Percentiles rank a stretch among this genome's conserved stretches.
Evolutionary conservation across 2,113 vertebrate genomes (phyloP).

Genomic region (Aphelocoma coerulescens): DNA sequence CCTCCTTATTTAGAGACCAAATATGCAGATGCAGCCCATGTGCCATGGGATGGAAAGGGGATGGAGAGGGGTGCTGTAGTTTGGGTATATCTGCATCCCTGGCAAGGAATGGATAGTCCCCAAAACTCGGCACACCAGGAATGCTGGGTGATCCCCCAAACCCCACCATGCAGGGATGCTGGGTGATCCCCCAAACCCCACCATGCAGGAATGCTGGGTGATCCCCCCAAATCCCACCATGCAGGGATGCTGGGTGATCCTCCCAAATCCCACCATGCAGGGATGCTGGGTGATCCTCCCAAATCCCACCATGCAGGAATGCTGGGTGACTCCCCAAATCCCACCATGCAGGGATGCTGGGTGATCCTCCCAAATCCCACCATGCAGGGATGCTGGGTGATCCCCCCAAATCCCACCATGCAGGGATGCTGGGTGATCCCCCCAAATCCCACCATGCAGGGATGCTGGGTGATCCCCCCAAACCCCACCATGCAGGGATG

Average conservation of each 20-base stretch:
- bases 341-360: neutral
- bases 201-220: neutral
- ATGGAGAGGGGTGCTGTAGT: neutral
- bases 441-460: too few relatives aligned
- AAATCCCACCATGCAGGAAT: neutral
- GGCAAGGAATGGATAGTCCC: neutral
- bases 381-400: neutral
- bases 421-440: neutral
- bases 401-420: fast-evolving
- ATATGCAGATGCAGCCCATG: neutral
- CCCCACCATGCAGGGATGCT: neutral
- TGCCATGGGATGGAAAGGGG: neutral
- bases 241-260: neutral
- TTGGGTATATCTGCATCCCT: neutral
- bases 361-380: neutral
- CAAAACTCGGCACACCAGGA: neutral
- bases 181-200: neutral
- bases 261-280: fast-evolving
- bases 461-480: too few relatives aligned
- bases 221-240: fast-evolving
- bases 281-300: neutral
- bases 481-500: neutral
- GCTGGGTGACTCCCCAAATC: too few relatives aligned
- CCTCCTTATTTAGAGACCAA: neutral
- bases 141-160: too few relatives aligned